A percentile compares a stretch with the other conserved stretches of the same genome.
Evolutionary conservation across 1,140 invertebrate species (phyloP).

Genomic region (silkworm (Bombyx mori)): DNA sequence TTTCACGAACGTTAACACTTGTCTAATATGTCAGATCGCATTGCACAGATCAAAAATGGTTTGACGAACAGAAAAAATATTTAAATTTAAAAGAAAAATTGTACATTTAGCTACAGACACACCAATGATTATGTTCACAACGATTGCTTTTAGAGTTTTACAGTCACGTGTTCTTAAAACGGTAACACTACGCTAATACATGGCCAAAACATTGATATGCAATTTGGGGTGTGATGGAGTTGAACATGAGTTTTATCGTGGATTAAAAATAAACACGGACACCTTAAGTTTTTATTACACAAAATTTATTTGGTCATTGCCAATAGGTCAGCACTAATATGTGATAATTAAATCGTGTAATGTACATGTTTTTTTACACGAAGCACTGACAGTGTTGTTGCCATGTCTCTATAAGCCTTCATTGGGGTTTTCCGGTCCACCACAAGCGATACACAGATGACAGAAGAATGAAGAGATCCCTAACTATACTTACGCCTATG

Average conservation of each 20-base stretch:
- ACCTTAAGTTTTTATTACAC: no score
- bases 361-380: no score
- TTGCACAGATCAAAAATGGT: neutral
- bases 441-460: neutral
- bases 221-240: constrained; percentile 19
- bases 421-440: neutral
- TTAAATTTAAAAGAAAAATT: neutral
- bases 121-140: constrained; percentile 54
- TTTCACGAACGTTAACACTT: no score
- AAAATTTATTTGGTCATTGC: no score
- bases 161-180: constrained; percentile 10
- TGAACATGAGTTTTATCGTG: neutral
- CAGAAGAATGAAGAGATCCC: constrained; percentile 7
- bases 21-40: neutral
- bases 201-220: constrained; percentile 63
- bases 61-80: neutral
- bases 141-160: constrained; percentile 32
- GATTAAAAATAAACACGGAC: no score
- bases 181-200: constrained; percentile 46
- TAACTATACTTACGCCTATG: constrained; percentile 16
- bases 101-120: constrained; percentile 14
- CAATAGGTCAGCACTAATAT: no score
- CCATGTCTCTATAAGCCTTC: neutral
- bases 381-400: neutral
- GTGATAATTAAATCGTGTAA: no score